Evolutionary conservation across 2,797 vertebrate genomes (phyloP).

Genomic region (Dromococcyx pavoninus): DNA sequence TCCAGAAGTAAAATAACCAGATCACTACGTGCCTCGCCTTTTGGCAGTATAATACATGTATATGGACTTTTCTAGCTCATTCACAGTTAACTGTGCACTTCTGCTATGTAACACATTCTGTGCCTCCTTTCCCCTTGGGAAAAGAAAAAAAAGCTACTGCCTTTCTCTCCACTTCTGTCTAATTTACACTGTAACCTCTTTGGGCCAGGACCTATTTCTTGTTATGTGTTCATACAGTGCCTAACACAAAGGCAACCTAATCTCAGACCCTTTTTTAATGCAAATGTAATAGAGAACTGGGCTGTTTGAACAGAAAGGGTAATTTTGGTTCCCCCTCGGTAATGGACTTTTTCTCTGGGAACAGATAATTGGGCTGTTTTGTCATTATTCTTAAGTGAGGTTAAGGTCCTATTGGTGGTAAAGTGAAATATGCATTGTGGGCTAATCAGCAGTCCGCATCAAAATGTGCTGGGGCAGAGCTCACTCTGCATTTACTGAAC

Average conservation of each 20-base stretch:
- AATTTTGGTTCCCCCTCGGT: slow-evolving; percentile 38
- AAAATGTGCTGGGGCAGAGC: slow-evolving; percentile 35
- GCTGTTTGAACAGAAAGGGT: slow-evolving; percentile 56
- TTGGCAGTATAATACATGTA: accelerated
- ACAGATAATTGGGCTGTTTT: slow-evolving; percentile 61
- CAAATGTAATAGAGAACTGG: slow-evolving; percentile 39
- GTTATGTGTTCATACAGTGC: not conserved
- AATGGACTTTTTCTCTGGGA: slow-evolving; percentile 49
- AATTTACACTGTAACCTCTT: slow-evolving; percentile 50
- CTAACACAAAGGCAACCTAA: slow-evolving; percentile 48
- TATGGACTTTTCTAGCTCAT: not conserved
- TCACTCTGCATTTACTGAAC: slow-evolving; percentile 11
- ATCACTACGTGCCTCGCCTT: not conserved
- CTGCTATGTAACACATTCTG: not conserved
- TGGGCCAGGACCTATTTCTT: slow-evolving; percentile 34
- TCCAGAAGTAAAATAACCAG: not conserved
- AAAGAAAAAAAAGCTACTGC: not conserved
- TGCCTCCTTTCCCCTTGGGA: not conserved
- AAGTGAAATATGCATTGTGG: slow-evolving; percentile 28
- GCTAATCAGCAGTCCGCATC: slow-evolving; percentile 48
- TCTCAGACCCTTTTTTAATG: slow-evolving; percentile 52
- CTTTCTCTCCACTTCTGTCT: slow-evolving; percentile 12
- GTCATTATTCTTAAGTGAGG: slow-evolving; percentile 58
- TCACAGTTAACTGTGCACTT: not conserved
- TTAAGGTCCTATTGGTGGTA: slow-evolving; percentile 35